Base-by-base conservation (phyloP, 2,888 invertebrate genomes). In the Noctua janthina region DNA sequence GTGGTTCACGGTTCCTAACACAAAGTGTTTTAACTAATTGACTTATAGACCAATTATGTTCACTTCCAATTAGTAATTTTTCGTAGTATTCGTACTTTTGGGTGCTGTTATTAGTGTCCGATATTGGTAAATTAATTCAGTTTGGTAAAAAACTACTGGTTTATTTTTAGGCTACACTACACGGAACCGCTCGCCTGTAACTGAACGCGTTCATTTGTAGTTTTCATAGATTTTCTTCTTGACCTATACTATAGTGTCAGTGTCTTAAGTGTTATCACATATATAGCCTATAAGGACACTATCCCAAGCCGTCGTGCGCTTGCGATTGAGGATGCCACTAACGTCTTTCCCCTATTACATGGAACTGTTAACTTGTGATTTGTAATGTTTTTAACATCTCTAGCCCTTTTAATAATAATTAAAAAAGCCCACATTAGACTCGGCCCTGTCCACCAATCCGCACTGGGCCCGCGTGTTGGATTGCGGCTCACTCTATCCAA, bases 1-100 rank as follows among this genome's bases (percentile, higher is more conserved):
- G 15, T 67, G 67, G 11, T n/a, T 43, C 23, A 43, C 67, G 7
- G 23, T 13, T 43, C 15, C 43, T 67, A 67, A 46, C 43, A 20
- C 23, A 13, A 67, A 15, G 7, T 43, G 7, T 46, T 46, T 67
- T 43, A n/a, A 43, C 13, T 43, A 43, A 67, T 67, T n/a, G 39
- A 43, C 23, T 46, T n/a, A 67, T 67, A 67, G 43, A 67, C n/a
- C 67, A 43, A 43, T 67, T 67, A 67, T n/a, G 43, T 67, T 13
- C 67, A 67, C n/a, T 43, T 67, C n/a, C 7, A 67, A 23, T 43
- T 43, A 6, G 17, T 67, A 39, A 64, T 39, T 17, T 1, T 23
- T 64, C 17, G 5, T 39, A 5, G 39, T 5, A 39, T 39, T 39
- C 5, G 5, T 39, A 64, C 35, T 64, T 64, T 35, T 15, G 35